Base-by-base conservation (phyloP, 1,140 invertebrate genomes). In the Pantala flavescens region DNA sequence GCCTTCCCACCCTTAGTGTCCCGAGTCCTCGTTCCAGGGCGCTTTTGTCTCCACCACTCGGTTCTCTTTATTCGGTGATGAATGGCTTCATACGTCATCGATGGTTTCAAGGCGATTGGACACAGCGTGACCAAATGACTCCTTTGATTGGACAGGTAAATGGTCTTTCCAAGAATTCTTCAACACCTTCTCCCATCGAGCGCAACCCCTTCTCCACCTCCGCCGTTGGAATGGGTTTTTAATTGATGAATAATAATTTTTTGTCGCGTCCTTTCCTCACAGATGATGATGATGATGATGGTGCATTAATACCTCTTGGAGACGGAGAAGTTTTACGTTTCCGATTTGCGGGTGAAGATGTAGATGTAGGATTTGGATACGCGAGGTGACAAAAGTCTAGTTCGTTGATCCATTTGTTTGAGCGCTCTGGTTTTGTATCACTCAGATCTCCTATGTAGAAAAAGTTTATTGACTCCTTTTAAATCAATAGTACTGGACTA, bases 161-260 rank as follows among this genome's bases (percentile, higher is more conserved):
- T 19, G 49, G 49, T 1, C 12, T 63, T 63, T 63, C 49, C n/a
- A 5, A 63, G 49, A 63, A 63, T 63, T 63, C 49, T 21, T 16
- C 28, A 36, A 36, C 28, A 36, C 28, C 28, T 36, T 9, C 28
- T 9, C 49, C 3, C 49, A 3, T 63, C 49, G 49, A 5, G 3
- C 16, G 3, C 49, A 16, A 63, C 49, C n/a, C 14, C 49, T 12
- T 63, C 49, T 7, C 12, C 16, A 12, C 10, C 12, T 19, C 49
- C 12, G 16, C 49, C 49, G 28, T 7, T 21, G 49, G 49, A 63
- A 63, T 63, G 49, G 49, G 49, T 63, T 63, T 63, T 63, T 63
- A 63, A 63, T 63, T 63, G 49, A 63, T 63, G 49, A 63, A 63
- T 63, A 63, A 16, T 63, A 63, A 63, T 63, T 63, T 63, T 63